Evolutionary conservation across 2,797 vertebrate genomes (phyloP), one percentile per base, ranked within the genome.

Genomic region (Centroberyx gerrardi): DNA sequence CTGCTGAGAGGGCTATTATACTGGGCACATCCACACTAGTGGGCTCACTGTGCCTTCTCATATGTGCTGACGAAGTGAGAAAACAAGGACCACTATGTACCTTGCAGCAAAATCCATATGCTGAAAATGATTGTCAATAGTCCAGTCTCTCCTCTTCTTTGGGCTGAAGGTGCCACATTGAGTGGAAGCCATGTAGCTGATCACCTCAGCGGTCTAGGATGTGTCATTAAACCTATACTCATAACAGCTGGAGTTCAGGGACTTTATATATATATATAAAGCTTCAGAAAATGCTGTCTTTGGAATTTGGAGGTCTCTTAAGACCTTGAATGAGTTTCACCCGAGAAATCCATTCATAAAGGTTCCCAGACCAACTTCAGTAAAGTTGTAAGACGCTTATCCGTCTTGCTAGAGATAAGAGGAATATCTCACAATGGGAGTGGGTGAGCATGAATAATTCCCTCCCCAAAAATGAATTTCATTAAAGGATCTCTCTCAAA

Each of bases 1-100:
- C 86, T 61, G 73, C 88, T 83, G 83, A 92, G 87, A 92, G 88
- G 76, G 61, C 74, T 78, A 65, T 90, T 90, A 82, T 62, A 75
- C 71, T 0, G 4, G 85, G 62, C 83, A 76, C 78, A 82, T 87
- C 59, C 36, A 22, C 58, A 60, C 36, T 22, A 42, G 58, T 60
- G 36, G 29, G 36, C 38, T 80, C 82, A 75, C 65, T 29, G 38
- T 68, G 62, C 76, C 85, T 85, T 68, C 65, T 88, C 76, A 83
- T 62, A 5, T 78, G 69, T 80, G 70, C 83, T 55, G 78, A 80
- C 52, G 73, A 85, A 86, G 63, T 63, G 73, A 80, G 60, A 78
- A 77, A 76, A 75, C 72, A 71, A 54, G 42, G 69, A 52, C 78
- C 67, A 55, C 48, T 14, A 6, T 71, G 38, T 27, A 46, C 61